Base-by-base conservation (phyloP, 2,888 invertebrate genomes). In the Pediacus dermestoides region DNA sequence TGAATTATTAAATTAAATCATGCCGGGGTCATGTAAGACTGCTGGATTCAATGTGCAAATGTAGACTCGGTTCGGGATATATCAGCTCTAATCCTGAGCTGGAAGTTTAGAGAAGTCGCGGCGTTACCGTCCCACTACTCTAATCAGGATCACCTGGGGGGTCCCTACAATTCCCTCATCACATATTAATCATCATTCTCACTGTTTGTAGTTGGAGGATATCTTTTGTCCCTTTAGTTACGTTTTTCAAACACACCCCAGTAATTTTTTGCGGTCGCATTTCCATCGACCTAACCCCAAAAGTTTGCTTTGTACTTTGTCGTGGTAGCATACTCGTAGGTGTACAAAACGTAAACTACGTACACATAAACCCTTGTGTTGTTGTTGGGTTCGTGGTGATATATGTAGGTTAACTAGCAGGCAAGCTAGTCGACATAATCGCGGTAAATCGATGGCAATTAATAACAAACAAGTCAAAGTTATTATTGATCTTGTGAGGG, bases 121-220 rank as follows among this genome's bases (percentile, higher is more conserved):
- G 18, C 33, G 16, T 25, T 28, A 38, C 28, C 22, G 37, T 39
- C 39, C 44, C 44, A 33, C 37, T 50, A 40, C 51, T 44, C 50
- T 50, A 50, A 52, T 50, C 50, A 53, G 45, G 40, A 48, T 44
- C 42, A 43, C 43, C 16, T n/a, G n/a, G n/a, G 37, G 53, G 52
- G 46, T 42, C 27, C 39, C 37, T 35, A 43, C 44, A 44, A 54
- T 48, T 52, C 53, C 50, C 53, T 48, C 47, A 50, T 52, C 49
- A 48, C 47, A 44, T 54, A 54, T 54, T 54, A 54, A 54, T 52
- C 42, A 43, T 41, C 39, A 37, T 43, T 41, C 34, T 27, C 37
- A 38, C 32, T 37, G 34, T 31, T 28, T n/a, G n/a, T n/a, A n/a
- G n/a, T n/a, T n/a, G n/a, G n/a, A n/a, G n/a, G n/a, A n/a, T n/a